Conservation (phyloP, 2,888 invertebrate genomes). For the Bellardia pandia region DNA sequence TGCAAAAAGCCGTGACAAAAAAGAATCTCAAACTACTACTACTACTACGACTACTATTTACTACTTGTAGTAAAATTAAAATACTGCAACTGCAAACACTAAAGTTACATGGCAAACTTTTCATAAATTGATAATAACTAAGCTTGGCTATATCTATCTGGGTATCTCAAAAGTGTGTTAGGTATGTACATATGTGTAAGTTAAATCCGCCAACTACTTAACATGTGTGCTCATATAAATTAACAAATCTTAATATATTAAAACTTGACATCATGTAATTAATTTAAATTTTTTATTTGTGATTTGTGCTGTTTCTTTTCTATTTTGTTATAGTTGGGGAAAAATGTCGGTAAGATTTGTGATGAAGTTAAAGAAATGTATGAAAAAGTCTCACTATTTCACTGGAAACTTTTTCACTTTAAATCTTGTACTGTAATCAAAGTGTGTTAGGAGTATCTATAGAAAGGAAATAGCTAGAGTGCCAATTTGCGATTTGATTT, state of each 20-base stretch:
- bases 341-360: conserved; percentile 27
- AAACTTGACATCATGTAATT: conserved; percentile 65
- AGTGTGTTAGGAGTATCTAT: conserved; percentile 11
- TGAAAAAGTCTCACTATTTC: conserved; percentile 36
- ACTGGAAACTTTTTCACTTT: conserved; percentile 4
- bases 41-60: not conserved
- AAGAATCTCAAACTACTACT: not conserved
- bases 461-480: not conserved
- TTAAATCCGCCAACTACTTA: conserved; percentile 7
- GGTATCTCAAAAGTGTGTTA: not conserved
- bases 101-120: not conserved
- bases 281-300: conserved; percentile 50
- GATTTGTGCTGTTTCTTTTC: conserved; percentile 5
- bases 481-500: not conserved
- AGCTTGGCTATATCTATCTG: not conserved
- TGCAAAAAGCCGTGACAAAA: conserved; percentile 11
- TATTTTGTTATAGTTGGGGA: not conserved
- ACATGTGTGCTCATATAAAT: conserved; percentile 41
- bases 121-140: conserved; percentile 47
- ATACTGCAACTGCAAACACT: conserved; percentile 43
- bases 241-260: conserved; percentile 63
- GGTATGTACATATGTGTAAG: not conserved
- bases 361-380: not conserved
- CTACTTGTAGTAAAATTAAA: conserved; percentile 16
- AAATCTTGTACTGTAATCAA: conserved; percentile 20